Percentiles rank a stretch among this genome's conserved stretches.
Evolutionary conservation across 35 echinoderm and acorn worm genomes (phyloP).

Genomic region (Hemicentrotus pulcherrimus): DNA sequence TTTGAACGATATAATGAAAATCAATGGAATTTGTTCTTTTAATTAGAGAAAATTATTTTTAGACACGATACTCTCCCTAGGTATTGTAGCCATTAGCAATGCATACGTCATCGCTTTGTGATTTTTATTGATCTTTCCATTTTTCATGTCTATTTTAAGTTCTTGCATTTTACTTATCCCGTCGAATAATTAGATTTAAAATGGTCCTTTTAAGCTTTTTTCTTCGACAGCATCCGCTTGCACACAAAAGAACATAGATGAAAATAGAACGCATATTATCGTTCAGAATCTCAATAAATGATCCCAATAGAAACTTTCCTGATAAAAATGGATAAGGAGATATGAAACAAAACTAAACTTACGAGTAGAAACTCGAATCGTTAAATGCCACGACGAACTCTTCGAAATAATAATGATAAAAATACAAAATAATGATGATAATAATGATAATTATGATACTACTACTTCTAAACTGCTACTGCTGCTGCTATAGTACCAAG

Average conservation of each 20-base stretch:
- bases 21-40: not conserved
- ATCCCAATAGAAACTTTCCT: not conserved
- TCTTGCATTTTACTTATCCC: not conserved
- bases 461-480: too few relatives aligned
- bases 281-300: not conserved
- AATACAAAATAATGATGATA: too few relatives aligned
- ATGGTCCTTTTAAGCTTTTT: not conserved
- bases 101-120: not conserved
- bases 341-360: not conserved
- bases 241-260: not conserved
- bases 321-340: not conserved
- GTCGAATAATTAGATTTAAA: not conserved
- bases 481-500: too few relatives aligned
- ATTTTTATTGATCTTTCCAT: not conserved
- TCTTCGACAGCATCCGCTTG: not conserved
- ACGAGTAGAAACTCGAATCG: too few relatives aligned
- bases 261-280: not conserved
- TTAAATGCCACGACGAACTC: too few relatives aligned
- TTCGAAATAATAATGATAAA: too few relatives aligned
- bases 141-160: not conserved
- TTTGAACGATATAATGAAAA: not conserved
- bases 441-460: too few relatives aligned
- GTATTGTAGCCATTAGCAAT: not conserved
- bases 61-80: not conserved
- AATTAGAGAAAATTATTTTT: too few relatives aligned